Evolutionary conservation across 2,888 invertebrate genomes (phyloP).

Genomic region (Megastigmus dorsalis): DNA sequence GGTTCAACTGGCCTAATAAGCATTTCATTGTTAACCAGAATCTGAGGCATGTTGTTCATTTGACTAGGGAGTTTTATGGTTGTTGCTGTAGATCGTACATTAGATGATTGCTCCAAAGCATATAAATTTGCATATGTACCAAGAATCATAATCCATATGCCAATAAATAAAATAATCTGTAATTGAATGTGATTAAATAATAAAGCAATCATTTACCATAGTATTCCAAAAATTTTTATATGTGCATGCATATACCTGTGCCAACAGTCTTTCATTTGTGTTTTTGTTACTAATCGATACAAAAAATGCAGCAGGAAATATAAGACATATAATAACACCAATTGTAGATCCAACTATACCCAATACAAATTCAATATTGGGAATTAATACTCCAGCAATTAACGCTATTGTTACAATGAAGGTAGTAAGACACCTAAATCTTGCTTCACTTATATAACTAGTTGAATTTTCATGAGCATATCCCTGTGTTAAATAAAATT

Average conservation of each 20-base stretch:
- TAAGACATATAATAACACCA: constrained; percentile 93
- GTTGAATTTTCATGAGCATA: constrained; percentile 81
- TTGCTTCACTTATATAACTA: constrained; percentile 87
- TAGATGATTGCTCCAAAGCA: constrained; percentile 80
- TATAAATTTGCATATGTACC: constrained; percentile 93
- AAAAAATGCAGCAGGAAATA: constrained; percentile 94
- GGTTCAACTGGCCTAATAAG: constrained; percentile 51
- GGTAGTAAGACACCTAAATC: constrained; percentile 89
- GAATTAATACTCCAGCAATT: constrained; percentile 88
- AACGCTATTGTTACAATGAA: constrained; percentile 86
- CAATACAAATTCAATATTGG: constrained; percentile 95
- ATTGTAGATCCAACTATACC: constrained; percentile 96
- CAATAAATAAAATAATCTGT: constrained; percentile 85
- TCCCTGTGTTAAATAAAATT: constrained; percentile 74
- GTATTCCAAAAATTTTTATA: too few relatives aligned
- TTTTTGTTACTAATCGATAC: constrained; percentile 88
- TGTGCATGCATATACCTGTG: constrained; percentile 86
- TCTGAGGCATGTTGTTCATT: constrained; percentile 66
- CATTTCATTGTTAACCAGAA: constrained; percentile 63
- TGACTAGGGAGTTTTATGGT: constrained; percentile 64
- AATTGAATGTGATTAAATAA: constrained; percentile 35
- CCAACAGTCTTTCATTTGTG: constrained; percentile 87
- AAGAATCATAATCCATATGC: constrained; percentile 90
- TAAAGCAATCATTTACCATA: constrained; percentile 28
- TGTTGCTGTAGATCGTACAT: constrained; percentile 63